Percentiles rank a stretch among this genome's conserved stretches.
These are phyloP conservation scores for Apeira syringaria DNA, from an alignment of 2,888 invertebrate genomes.

Conservation along the genomic window DNA sequence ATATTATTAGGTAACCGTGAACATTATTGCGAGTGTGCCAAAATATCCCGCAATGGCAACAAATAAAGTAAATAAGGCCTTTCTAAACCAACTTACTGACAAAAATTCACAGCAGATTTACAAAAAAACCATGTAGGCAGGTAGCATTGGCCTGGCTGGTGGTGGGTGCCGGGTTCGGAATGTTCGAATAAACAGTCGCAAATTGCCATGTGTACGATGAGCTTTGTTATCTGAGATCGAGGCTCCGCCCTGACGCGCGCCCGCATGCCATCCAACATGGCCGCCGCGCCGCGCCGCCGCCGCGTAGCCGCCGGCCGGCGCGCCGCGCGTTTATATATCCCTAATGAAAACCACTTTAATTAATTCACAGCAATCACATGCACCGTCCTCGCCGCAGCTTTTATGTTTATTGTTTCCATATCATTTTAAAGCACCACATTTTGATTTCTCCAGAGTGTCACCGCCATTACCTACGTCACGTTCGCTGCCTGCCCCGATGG, in stretches of 20 bases:
- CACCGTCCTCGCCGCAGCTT: conserved; percentile 65
- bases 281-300: conserved; percentile 34
- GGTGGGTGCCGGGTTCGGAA: too few species aligned
- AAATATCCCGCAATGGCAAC: too few species aligned
- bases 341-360: conserved; percentile 81
- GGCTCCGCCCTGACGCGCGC: conserved; percentile 52
- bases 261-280: conserved; percentile 41
- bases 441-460: conserved; percentile 82
- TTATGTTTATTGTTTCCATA: conserved; percentile 81
- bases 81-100: too few species aligned
- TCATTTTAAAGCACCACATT: conserved; percentile 75
- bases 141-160: conserved; percentile 1
- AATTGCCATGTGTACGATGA: conserved; percentile 31
- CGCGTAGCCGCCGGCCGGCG: conserved; percentile 34
- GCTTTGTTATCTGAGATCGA: conserved; percentile 72
- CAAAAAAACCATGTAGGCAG: conserved; percentile 13
- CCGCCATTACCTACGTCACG: conserved; percentile 65
- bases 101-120: too few species aligned
- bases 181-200: too few species aligned
- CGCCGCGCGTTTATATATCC: conserved; percentile 55
- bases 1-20: too few species aligned
- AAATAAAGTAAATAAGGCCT: too few species aligned
- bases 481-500: conserved; percentile 50
- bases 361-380: conserved; percentile 81
- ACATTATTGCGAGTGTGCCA: too few species aligned